Evolutionary conservation across 1,140 invertebrate genomes (phyloP).

Genomic region (Caenorhabditis elegans): DNA sequence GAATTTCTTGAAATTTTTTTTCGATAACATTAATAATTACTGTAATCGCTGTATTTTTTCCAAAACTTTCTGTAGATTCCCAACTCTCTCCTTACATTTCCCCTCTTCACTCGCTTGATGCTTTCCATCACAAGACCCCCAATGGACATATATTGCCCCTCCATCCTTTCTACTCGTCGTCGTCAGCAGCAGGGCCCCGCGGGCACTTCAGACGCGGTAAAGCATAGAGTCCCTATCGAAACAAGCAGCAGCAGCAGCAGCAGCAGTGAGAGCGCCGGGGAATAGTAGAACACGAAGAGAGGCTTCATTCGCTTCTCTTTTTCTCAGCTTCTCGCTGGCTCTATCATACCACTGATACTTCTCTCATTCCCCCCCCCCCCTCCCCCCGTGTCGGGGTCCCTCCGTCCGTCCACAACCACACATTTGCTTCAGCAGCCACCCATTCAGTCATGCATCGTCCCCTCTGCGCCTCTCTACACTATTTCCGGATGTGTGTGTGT

Average conservation of each 20-base stretch:
- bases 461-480: conserved; percentile 21
- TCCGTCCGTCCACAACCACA: not conserved
- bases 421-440: conserved; percentile 25
- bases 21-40: too few species aligned
- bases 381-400: too few species aligned
- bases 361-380: not conserved
- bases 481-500: not conserved
- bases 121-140: too few species aligned
- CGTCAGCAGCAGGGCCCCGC: not conserved
- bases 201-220: not conserved
- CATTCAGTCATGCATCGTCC: conserved; percentile 19
- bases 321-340: not conserved
- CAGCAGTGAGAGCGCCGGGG: not conserved
- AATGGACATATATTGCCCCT: too few species aligned
- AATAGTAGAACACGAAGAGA: not conserved
- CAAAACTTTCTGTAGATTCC: too few species aligned
- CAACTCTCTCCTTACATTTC: too few species aligned
- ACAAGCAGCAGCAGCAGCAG: not conserved
- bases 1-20: too few species aligned
- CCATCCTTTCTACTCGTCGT: too few species aligned
- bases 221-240: conserved; percentile 20
- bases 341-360: not conserved
- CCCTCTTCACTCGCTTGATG: too few species aligned
- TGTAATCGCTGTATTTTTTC: too few species aligned
- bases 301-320: conserved; percentile 13